phyloP scores from a whole-genome alignment of 2,888 invertebrate genomes.

The Latrodectus elegans region DNA sequence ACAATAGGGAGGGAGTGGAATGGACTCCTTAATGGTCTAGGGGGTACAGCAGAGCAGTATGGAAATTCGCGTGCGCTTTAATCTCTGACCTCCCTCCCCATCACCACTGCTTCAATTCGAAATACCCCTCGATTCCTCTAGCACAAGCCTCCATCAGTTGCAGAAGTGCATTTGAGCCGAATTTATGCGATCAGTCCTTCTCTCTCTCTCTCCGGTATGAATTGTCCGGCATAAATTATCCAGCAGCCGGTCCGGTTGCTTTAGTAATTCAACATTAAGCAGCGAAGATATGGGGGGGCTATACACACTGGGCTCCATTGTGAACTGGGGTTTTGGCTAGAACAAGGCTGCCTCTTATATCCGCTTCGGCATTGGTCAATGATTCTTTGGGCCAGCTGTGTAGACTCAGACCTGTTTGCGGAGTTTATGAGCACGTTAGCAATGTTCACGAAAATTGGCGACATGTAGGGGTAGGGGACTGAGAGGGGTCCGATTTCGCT shows the following conservation, averaged over 20 bases:
- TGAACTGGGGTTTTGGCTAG: not conserved
- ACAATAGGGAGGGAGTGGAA: not conserved
- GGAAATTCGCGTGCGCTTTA: not conserved
- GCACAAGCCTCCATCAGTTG: conserved; percentile 15
- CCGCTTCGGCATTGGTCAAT: conserved; percentile 25
- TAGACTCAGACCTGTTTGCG: not conserved
- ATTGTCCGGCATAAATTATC: conserved; percentile 67
- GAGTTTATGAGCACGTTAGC: not conserved
- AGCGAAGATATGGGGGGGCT: conserved; percentile 4
- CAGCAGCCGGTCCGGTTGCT: conserved; percentile 45
- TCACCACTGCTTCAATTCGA: not conserved
- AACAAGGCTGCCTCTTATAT: not conserved
- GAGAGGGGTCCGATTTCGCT: not conserved
- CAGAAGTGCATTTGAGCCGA: conserved; percentile 46
- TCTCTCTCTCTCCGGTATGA: conserved; percentile 31
- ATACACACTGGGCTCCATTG: not conserved
- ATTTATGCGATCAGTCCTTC: conserved; percentile 34
- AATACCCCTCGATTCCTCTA: not conserved
- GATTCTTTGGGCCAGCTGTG: conserved; percentile 41
- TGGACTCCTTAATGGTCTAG: not conserved
- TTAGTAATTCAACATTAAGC: conserved; percentile 53
- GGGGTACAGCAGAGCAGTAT: not conserved
- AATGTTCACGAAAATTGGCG: conserved; percentile 1
- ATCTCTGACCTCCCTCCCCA: not conserved
- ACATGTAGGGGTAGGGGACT: not conserved